Conservation (phyloP, 2,888 invertebrate genomes). For the Steinernema scapterisci region DNA sequence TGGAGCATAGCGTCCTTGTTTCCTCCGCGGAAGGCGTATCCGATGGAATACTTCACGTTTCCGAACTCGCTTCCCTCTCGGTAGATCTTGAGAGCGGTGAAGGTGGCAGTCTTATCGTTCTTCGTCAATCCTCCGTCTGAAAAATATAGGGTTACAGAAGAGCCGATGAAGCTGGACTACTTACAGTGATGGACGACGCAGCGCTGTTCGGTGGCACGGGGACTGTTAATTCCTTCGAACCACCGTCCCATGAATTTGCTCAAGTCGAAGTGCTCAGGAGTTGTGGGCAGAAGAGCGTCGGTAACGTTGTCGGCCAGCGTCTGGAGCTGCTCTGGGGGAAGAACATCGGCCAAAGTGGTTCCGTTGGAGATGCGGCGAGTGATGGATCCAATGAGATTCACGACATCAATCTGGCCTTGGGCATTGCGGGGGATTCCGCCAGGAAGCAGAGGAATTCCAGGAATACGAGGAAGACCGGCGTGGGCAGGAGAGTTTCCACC, state of each 20-base stretch:
- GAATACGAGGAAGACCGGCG: constrained; percentile 66
- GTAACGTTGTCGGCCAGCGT: constrained; percentile 68
- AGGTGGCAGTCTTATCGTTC: constrained; percentile 68
- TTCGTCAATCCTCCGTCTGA: constrained; percentile 67
- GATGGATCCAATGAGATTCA: constrained; percentile 66
- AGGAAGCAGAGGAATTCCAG: constrained; percentile 66
- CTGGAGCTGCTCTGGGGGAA: constrained; percentile 67
- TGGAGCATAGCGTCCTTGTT: constrained; percentile 68
- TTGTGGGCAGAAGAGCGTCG: constrained; percentile 65
- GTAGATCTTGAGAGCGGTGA: constrained; percentile 68
- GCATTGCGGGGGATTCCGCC: constrained; percentile 67
- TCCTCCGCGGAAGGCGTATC: constrained; percentile 68
- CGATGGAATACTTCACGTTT: constrained; percentile 67
- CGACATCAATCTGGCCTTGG: constrained; percentile 67
- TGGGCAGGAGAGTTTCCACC: constrained; percentile 71
- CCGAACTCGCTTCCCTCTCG: constrained; percentile 68
- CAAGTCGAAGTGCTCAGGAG: constrained; percentile 65
- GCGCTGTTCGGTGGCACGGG: constrained; percentile 65
- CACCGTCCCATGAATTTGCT: constrained; percentile 68
- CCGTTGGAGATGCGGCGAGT: constrained; percentile 67
- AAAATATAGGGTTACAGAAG: not conserved
- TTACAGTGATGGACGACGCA: constrained; percentile 68
- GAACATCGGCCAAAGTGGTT: constrained; percentile 66
- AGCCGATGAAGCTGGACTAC: constrained; percentile 24
- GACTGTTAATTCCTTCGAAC: constrained; percentile 65